These are phyloP conservation scores for Drosophila parthenogenetica DNA, from an alignment of 2,888 invertebrate genomes.

Conservation along the genomic window DNA sequence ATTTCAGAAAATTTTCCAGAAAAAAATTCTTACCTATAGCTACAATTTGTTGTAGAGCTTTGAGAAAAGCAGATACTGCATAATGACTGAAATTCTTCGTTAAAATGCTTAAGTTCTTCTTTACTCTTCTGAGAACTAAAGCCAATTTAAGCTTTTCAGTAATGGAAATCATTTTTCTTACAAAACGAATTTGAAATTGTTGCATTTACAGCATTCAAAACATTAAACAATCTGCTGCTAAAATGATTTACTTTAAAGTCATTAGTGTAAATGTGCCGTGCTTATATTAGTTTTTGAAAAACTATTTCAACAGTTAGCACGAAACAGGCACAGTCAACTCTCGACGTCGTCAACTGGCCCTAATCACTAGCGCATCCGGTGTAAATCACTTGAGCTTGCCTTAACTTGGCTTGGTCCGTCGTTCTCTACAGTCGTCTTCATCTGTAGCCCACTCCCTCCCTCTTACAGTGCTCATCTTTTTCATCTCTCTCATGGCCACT, in stretches of 20 bases:
- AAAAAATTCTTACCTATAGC: too few species aligned
- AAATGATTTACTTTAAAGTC: conserved; percentile 19
- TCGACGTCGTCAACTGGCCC: conserved; percentile 31
- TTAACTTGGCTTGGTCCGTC: background rate
- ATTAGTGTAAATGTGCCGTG: conserved; percentile 32
- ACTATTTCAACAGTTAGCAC: conserved; percentile 16
- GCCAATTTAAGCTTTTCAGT: too few species aligned
- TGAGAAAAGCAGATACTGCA: too few species aligned
- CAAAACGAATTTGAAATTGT: background rate
- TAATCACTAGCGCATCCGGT: conserved; percentile 53
- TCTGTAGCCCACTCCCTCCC: background rate
- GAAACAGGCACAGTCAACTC: background rate
- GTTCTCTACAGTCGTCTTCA: background rate
- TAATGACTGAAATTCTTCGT: too few species aligned
- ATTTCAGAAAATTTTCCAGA: too few species aligned
- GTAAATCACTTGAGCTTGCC: conserved; percentile 62
- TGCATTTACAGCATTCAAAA: background rate
- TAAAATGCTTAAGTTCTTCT: too few species aligned
- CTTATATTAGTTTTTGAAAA: conserved; percentile 14
- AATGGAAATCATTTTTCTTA: background rate
- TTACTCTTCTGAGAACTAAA: too few species aligned
- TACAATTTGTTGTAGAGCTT: too few species aligned
- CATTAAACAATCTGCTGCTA: background rate
- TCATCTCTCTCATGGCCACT: conserved; percentile 60
- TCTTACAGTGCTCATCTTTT: conserved; percentile 15